Conservation (phyloP, 2,113 vertebrate genomes). For the Loxodonta africana region DNA sequence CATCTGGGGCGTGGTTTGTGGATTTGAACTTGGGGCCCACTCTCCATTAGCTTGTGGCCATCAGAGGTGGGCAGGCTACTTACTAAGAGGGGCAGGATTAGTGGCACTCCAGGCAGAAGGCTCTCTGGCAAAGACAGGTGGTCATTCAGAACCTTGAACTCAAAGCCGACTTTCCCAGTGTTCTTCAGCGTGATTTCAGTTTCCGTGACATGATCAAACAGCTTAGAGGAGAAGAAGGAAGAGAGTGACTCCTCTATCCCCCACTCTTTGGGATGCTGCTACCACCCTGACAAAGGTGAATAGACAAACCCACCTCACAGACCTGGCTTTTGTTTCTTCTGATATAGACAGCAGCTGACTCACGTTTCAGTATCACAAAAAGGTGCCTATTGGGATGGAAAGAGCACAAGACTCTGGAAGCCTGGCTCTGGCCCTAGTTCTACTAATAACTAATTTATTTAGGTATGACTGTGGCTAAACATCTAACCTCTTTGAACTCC, state of each 20-base stretch:
- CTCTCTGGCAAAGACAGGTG: not conserved
- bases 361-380: not conserved
- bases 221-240: slow-evolving; percentile 83
- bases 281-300: not conserved
- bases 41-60: rapidly evolving
- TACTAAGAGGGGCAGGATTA: slow-evolving; percentile 89
- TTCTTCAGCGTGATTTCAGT: slow-evolving; percentile 89
- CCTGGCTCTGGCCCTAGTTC: not conserved
- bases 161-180: slow-evolving; percentile 90
- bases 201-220: slow-evolving; percentile 89
- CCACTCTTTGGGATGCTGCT: not conserved
- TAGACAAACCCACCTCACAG: not conserved
- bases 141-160: slow-evolving; percentile 84
- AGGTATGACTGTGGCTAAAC: not conserved
- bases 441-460: not conserved
- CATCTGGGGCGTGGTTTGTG: not conserved
- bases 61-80: slow-evolving; percentile 68
- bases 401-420: not conserved
- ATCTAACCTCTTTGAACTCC: not conserved
- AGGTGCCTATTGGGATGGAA: not conserved
- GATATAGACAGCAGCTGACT: not conserved
- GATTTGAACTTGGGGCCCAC: not conserved
- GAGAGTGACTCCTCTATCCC: not conserved
- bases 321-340: not conserved
- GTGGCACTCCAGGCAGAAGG: slow-evolving; percentile 87